Conservation (phyloP, 2,888 invertebrate species). For the Stenichneumon culpator region DNA sequence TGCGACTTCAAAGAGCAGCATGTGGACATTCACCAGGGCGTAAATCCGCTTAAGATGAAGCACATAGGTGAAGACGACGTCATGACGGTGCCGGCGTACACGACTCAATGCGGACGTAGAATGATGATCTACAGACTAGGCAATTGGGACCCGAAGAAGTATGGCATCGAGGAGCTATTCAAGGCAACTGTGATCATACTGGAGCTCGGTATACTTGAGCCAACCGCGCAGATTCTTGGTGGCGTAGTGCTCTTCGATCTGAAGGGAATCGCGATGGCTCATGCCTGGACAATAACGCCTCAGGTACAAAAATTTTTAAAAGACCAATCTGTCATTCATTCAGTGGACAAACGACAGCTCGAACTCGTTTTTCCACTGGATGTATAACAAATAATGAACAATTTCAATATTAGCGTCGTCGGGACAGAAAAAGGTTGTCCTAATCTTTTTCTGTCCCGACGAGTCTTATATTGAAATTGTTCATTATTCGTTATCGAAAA, state of each 20-base stretch:
- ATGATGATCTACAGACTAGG: constrained; percentile 91
- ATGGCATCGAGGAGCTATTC: constrained; percentile 90
- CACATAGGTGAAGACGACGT: constrained; percentile 90
- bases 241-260: constrained; percentile 92
- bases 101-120: constrained; percentile 91
- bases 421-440: too few relatives aligned
- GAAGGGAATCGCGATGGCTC: constrained; percentile 89
- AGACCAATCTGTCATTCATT: background rate
- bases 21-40: constrained; percentile 89
- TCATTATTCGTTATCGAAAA: background rate
- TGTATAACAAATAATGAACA: background rate
- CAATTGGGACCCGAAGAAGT: constrained; percentile 91
- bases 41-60: constrained; percentile 89
- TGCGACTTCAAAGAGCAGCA: constrained; percentile 91
- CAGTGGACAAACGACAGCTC: background rate
- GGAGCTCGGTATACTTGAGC: constrained; percentile 92
- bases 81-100: constrained; percentile 91
- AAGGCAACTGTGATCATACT: constrained; percentile 90
- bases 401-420: too few relatives aligned
- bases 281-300: constrained; percentile 91
- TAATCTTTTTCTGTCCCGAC: background rate
- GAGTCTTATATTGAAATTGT: too few relatives aligned
- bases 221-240: constrained; percentile 91
- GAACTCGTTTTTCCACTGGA: too few relatives aligned
- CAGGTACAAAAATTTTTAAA: constrained; percentile 76